Evolutionary conservation across 2,888 invertebrate genomes (phyloP), one percentile per base, ranked within the genome.

Genomic region (Anoncus sp.): DNA sequence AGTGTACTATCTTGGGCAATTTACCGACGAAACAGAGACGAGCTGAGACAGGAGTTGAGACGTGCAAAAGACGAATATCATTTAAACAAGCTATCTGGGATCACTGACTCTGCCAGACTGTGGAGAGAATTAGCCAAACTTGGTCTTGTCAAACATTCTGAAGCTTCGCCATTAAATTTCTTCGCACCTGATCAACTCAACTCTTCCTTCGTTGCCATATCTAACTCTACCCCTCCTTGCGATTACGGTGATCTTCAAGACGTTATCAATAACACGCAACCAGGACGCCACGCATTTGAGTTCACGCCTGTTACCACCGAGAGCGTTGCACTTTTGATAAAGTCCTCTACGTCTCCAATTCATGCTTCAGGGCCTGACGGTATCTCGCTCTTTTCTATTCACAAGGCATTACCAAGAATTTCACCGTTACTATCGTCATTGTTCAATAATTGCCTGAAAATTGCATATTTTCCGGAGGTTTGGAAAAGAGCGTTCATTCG

Each of bases 311-410:
- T 6, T 12, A 31, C 27, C 5, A 5, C 38, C 1, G 16, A 35
- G 1, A 18, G 9, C 16, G 10, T 57, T 18, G 7, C 27, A 7
- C 31, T 57, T 9, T 16, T 2, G 9, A 7, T 4, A 9, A 10
- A 57, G 10, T 40, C n/a, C 35, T 4, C 57, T 10, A 57, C 16
- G 1, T 24, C 27, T 10, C 38, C 57, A 2, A n/a, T 16, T 24
- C 57, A 18, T 20, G 5, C 47, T 20, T 1, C 18, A n/a, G 57
- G 57, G 7, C 57, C 57, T 22, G 57, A 57, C 12, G n/a, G n/a
- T 5, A 35, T 57, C 38, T 27, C 57, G n/a, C 20, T 24, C 12
- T 35, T 57, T 7, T 35, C 16, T 16, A n/a, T 57, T 1, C 24
- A 57, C 10, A 9, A 9, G 2, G 38, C 57, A 14, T 14, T 57